A percentile compares a stretch with the other conserved stretches of the same genome.
phyloP scores from a whole-genome alignment of 2,888 invertebrate genomes.

The Catocala sponsa region DNA sequence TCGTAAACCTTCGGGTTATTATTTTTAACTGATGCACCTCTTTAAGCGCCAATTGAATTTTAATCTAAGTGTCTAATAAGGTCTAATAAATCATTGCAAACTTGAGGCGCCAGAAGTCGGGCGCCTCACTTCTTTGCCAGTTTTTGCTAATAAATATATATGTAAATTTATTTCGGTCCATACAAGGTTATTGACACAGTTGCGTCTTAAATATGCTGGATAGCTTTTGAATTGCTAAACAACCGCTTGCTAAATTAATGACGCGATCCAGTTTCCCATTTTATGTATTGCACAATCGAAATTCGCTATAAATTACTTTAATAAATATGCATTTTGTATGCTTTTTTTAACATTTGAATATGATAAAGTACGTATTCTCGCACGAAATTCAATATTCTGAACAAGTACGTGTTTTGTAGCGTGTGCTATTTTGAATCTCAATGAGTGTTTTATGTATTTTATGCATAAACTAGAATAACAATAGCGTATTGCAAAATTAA shows the following conservation, averaged over 20 bases:
- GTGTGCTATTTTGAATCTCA: conserved; percentile 66
- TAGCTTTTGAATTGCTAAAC: conserved; percentile 75
- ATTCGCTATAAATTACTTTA: conserved; percentile 63
- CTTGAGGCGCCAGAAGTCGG: conserved; percentile 55
- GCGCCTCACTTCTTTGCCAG: conserved; percentile 47
- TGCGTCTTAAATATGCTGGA: conserved; percentile 71
- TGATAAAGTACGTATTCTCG: conserved; percentile 53
- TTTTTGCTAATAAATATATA: conserved; percentile 73
- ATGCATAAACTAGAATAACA: conserved; percentile 55
- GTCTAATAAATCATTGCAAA: conserved; percentile 59
- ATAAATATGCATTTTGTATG: conserved; percentile 41
- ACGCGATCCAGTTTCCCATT: conserved; percentile 71
- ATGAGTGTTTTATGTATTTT: conserved; percentile 61
- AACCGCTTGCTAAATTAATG: conserved; percentile 73
- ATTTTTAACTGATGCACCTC: conserved; percentile 41
- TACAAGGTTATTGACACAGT: conserved; percentile 85
- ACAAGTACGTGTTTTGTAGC: conserved; percentile 56
- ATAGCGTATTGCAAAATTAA: conserved; percentile 43
- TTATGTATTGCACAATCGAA: conserved; percentile 60
- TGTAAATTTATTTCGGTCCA: conserved; percentile 76
- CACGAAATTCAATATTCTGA: conserved; percentile 61
- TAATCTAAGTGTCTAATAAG: conserved; percentile 5
- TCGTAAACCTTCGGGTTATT: conserved; percentile 52
- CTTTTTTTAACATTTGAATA: conserved; percentile 49
- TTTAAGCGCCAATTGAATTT: conserved; percentile 15